A percentile compares a stretch with the other conserved stretches of the same genome.
phyloP scores from a whole-genome alignment of 2,113 vertebrate genomes.

The Ageneiosus marmoratus region DNA sequence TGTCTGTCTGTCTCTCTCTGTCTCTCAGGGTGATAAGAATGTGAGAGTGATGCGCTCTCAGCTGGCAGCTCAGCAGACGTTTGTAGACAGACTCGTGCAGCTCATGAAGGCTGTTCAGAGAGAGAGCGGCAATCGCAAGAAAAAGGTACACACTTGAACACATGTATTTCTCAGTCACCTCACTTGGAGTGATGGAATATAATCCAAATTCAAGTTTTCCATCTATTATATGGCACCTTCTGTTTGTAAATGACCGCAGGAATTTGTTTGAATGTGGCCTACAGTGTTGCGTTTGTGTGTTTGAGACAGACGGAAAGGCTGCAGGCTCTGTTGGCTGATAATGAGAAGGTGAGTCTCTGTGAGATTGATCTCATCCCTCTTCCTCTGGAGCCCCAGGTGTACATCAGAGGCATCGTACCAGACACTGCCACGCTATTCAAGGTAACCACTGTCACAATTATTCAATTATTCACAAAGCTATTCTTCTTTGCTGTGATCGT shows the following conservation, averaged over 20 bases:
- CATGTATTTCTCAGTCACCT: background rate
- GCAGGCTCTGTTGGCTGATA: constrained; percentile 91
- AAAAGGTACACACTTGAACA: constrained; percentile 78
- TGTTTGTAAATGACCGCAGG: background rate
- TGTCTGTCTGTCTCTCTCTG: background rate
- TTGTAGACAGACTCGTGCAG: constrained; percentile 93
- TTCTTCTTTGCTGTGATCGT: background rate
- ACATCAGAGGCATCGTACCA: constrained; percentile 91
- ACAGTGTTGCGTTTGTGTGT: constrained; percentile 6
- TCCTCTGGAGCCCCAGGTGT: constrained; percentile 93
- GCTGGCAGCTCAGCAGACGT: constrained; percentile 93
- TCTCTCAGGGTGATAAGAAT: constrained; percentile 89
- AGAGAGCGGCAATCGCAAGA: constrained; percentile 97
- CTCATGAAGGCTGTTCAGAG: constrained; percentile 98
- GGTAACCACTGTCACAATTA: constrained; percentile 68
- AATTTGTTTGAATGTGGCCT: background rate
- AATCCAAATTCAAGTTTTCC: background rate
- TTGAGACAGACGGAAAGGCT: constrained; percentile 86
- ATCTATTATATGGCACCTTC: background rate
- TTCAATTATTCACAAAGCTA: background rate
- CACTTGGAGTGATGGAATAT: background rate
- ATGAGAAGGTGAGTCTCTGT: constrained; percentile 94
- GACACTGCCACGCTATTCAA: constrained; percentile 97
- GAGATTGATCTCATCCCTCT: constrained; percentile 95
- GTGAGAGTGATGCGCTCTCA: constrained; percentile 95